Conservation (phyloP, 1,140 invertebrate species). For the Temnothorax curvispinosus region DNA sequence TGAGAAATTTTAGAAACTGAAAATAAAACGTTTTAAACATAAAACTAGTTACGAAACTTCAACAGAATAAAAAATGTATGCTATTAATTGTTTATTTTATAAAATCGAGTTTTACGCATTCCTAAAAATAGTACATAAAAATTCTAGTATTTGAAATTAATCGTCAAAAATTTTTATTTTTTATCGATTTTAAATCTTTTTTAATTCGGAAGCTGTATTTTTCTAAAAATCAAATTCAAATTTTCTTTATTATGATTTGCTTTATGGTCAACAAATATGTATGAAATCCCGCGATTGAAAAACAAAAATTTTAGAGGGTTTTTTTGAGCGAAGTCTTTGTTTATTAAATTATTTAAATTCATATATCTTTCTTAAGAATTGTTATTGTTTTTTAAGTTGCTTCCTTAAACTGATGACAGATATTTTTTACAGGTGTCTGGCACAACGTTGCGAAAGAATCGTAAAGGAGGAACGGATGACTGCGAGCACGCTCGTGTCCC, state of each 20-base stretch:
- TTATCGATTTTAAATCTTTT: background rate
- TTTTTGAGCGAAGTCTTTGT: background rate
- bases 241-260: background rate
- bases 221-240: background rate
- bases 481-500: constrained; percentile 9
- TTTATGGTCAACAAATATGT: background rate
- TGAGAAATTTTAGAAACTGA: background rate
- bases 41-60: background rate
- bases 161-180: background rate
- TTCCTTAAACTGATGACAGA: constrained; percentile 25
- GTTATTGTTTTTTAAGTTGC: background rate
- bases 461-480: constrained; percentile 13
- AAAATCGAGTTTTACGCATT: background rate
- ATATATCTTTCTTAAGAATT: background rate
- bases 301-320: background rate
- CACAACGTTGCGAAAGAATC: background rate
- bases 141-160: background rate
- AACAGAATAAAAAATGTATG: background rate
- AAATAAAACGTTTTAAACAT: background rate
- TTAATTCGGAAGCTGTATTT: background rate
- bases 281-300: background rate
- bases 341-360: background rate
- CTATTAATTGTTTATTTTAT: background rate
- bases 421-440: constrained; percentile 51
- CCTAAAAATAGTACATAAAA: background rate